Evolutionary conservation across 2,888 invertebrate genomes (phyloP).

Genomic region (Tiliacea citrago): DNA sequence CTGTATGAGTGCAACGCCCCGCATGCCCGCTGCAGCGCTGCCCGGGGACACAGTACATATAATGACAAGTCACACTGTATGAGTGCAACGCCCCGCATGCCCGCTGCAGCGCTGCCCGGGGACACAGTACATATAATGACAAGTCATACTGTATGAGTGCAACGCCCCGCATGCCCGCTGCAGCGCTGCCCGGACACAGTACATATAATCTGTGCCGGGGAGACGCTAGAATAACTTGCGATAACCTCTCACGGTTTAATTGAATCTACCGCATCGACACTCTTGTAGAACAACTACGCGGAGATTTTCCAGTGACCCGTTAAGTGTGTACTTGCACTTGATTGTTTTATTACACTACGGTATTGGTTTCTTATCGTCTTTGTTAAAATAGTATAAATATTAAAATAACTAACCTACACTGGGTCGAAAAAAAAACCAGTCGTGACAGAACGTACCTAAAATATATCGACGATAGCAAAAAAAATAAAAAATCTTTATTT

Average conservation of each 20-base stretch:
- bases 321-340: constrained; percentile 10
- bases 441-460: neutral
- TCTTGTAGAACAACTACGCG: constrained; percentile 25
- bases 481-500: too few species aligned
- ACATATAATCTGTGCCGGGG: too few species aligned
- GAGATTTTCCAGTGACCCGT: constrained; percentile 56
- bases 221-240: constrained; percentile 21
- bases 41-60: too few species aligned
- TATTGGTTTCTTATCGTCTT: constrained; percentile 21
- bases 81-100: too few species aligned
- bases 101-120: too few species aligned
- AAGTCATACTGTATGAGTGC: constrained; percentile 36
- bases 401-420: constrained; percentile 23
- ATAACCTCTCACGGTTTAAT: constrained; percentile 60
- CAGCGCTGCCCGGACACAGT: neutral
- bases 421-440: neutral
- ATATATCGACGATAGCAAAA: neutral
- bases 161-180: constrained; percentile 9
- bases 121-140: too few species aligned
- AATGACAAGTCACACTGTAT: too few species aligned
- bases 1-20: too few species aligned
- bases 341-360: constrained; percentile 19
- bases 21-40: too few species aligned
- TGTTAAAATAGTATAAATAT: too few species aligned
- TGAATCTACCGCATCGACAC: constrained; percentile 29